Percentiles rank a stretch among this genome's conserved stretches.
Conservation (phyloP, 1,140 invertebrate genomes). For the Bombyx mandarina region DNA sequence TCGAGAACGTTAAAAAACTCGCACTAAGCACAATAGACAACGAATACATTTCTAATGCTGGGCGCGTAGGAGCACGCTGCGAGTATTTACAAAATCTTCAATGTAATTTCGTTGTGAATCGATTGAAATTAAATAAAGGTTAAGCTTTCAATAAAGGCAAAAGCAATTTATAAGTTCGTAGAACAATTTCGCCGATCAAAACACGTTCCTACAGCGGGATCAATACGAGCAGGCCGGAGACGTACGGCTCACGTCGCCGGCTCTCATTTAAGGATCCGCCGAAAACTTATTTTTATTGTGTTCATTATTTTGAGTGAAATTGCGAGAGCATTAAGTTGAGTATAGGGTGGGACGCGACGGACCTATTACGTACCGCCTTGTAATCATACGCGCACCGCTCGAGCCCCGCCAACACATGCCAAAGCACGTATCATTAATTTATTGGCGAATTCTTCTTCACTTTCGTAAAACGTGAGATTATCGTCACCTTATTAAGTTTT, state of each 20-base stretch:
- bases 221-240: slow-evolving; percentile 28
- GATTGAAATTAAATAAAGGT: slow-evolving; percentile 9
- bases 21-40: too few species aligned
- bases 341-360: slow-evolving; percentile 59
- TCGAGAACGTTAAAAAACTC: too few species aligned
- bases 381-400: slow-evolving; percentile 40
- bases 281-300: slow-evolving; percentile 60
- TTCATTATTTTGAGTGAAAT: slow-evolving; percentile 67
- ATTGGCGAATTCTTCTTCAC: slow-evolving; percentile 37
- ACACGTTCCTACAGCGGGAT: slow-evolving; percentile 19
- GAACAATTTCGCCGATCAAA: slow-evolving; percentile 33
- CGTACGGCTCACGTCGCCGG: slow-evolving; percentile 38
- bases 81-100: too few species aligned
- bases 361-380: slow-evolving; percentile 50
- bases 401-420: slow-evolving; percentile 21
- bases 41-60: too few species aligned
- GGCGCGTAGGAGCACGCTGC: too few species aligned
- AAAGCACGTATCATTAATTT: slow-evolving; percentile 57
- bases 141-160: slow-evolving; percentile 19
- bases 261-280: slow-evolving; percentile 50
- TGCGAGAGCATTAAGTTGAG: slow-evolving; percentile 67
- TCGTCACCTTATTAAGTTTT: too few species aligned
- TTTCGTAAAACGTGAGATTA: neutral
- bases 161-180: slow-evolving; percentile 32
- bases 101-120: too few species aligned